Conservation (phyloP, 2,113 vertebrate genomes). For the Nerophis ophidion region DNA sequence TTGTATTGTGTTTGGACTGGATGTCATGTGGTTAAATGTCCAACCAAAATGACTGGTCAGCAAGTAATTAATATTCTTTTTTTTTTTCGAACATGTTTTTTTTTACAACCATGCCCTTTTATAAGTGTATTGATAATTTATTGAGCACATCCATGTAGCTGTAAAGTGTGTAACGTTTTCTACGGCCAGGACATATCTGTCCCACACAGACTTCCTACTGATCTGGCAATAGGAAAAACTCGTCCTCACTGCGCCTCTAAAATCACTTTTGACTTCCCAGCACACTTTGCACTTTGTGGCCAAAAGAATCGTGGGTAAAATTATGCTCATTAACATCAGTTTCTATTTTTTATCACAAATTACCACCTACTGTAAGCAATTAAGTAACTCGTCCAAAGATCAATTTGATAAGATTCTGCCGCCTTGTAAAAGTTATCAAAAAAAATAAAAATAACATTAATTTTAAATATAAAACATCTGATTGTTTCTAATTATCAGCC, state of each 20-base stretch:
- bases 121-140: no score
- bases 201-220: no score
- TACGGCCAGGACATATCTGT: no score
- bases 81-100: conserved; percentile 69
- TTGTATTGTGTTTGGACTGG: conserved; percentile 26
- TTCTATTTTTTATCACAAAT: conserved; percentile 11
- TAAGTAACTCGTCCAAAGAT: neutral
- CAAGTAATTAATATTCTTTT: conserved; percentile 65
- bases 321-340: conserved; percentile 8
- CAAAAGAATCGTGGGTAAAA: conserved; percentile 15
- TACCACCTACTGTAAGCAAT: conserved; percentile 3
- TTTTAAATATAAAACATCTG: no score
- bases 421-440: conserved; percentile 1
- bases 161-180: no score
- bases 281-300: conserved; percentile 62
- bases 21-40: conserved; percentile 54
- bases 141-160: no score
- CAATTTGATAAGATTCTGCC: conserved; percentile 23
- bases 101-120: conserved; percentile 36
- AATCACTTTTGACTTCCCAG: conserved; percentile 12
- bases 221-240: no score
- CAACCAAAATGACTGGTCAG: conserved; percentile 71
- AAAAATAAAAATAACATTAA: no score
- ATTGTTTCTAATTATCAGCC: no score
- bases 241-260: no score